Conservation (phyloP, 2,113 vertebrate species). For the Pleuronectes platessa region DNA sequence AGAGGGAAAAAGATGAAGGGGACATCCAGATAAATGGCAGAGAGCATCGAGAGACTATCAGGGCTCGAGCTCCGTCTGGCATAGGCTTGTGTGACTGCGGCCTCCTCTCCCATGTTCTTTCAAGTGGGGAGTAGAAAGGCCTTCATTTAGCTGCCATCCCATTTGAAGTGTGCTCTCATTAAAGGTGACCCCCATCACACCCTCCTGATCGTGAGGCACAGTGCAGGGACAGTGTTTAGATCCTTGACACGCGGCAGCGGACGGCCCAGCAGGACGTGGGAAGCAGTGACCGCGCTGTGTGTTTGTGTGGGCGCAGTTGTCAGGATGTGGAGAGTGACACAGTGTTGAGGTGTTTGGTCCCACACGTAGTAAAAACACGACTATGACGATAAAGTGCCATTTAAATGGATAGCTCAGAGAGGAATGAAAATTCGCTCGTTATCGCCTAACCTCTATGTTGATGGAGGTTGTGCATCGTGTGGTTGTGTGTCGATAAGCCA, state of each 20-base stretch:
- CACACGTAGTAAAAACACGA: neutral
- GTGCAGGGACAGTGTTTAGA: slow-evolving; percentile 32
- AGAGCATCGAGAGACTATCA: slow-evolving; percentile 48
- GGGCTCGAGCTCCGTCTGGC: slow-evolving; percentile 52
- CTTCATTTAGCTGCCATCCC: slow-evolving; percentile 51
- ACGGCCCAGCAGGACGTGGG: slow-evolving; percentile 2
- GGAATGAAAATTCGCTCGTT: no score
- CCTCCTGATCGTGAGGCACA: slow-evolving; percentile 44
- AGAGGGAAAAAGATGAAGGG: slow-evolving; percentile 55
- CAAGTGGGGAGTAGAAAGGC: slow-evolving; percentile 62
- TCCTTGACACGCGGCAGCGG: slow-evolving; percentile 4
- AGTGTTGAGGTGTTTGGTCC: neutral
- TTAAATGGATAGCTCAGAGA: neutral
- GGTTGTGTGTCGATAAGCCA: no score
- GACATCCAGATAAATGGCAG: slow-evolving; percentile 49
- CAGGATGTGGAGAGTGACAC: neutral
- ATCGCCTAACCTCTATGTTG: no score
- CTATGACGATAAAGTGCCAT: neutral
- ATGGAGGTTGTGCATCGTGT: no score
- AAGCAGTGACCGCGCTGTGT: neutral
- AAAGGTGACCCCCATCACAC: slow-evolving; percentile 58
- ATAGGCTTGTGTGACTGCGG: slow-evolving; percentile 21
- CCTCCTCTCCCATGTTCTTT: slow-evolving; percentile 71
- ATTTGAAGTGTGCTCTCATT: slow-evolving; percentile 57
- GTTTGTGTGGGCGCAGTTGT: neutral